Base-by-base conservation (phyloP, 2,113 vertebrate species). In the Mus pahari region DNA sequence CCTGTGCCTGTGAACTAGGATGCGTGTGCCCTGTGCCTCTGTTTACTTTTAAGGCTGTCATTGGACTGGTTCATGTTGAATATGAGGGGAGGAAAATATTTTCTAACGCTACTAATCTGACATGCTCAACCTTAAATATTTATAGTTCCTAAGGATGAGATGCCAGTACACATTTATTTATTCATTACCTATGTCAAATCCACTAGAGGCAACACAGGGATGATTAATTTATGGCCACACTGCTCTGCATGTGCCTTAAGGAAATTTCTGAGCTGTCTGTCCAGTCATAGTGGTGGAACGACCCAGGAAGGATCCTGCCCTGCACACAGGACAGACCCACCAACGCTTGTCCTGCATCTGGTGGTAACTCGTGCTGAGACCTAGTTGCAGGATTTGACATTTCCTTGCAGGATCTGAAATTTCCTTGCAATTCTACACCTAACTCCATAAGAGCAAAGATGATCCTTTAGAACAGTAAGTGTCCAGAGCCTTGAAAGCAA, bases 271-370 rank as follows among this genome's bases (percentile, higher is more conserved):
- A 64, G 79, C 36, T 19, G 0, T 11, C 55, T 68, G 66, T 68
- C n/a, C 82, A 58, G 33, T 42, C 8, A 33, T 12, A 36, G n/a
- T 6, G 1, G 28, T 42, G 36, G 64, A 66, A 48, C 9, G 9
- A 94, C 16, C 14, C 0, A 48, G 22, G 7, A 64, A 13, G n/a
- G 82, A 22, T 3, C 55, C 50, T 2, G 1, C 3, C 22, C 7
- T 77, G 42, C 24, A 53, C 42, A 0, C 17, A 22, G 10, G 48
- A 82, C 9, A 48, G 74, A 42, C 14, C 4, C 7, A 7, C 74
- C 20, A 0, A 8, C 2, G 11, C 3, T 0, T 17, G 42, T 8
- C 13, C 28, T 10, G 28, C 66, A 20, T 28, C 71, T 12, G 10
- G 36, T 73, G 13, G 20, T 3, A 24, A 13, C 0, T 0, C 3